Percentiles rank a stretch among this genome's conserved stretches.
Evolutionary conservation across 2,797 vertebrate species (phyloP).

Genomic region (Cyprinella venusta): DNA sequence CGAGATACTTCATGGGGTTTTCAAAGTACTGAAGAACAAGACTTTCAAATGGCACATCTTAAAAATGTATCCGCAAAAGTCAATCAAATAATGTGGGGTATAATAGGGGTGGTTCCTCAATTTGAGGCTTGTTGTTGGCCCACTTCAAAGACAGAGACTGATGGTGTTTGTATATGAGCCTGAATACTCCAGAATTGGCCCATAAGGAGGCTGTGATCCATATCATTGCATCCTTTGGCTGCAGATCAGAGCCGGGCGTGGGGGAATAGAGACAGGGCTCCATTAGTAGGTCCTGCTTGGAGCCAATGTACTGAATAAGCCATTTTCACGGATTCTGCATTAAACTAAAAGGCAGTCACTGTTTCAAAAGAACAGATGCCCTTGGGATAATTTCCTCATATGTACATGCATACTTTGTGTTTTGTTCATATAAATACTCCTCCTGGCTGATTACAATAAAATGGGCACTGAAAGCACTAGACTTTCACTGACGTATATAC

Average conservation of each 20-base stretch:
- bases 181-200: constrained; percentile 35
- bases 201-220: constrained; percentile 40
- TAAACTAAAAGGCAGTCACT: constrained; percentile 48
- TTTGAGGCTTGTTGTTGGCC: not conserved
- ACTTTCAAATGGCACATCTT: not conserved
- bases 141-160: constrained; percentile 39
- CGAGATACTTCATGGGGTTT: not conserved
- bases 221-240: constrained; percentile 42
- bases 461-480: not conserved
- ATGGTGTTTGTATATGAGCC: constrained; percentile 39
- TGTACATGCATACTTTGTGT: not conserved
- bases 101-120: not conserved
- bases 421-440: constrained; percentile 6
- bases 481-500: not conserved
- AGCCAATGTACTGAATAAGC: constrained; percentile 54
- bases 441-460: constrained; percentile 11
- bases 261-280: constrained; percentile 15
- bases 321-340: constrained; percentile 47
- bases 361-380: constrained; percentile 24
- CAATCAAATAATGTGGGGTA: not conserved
- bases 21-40: not conserved
- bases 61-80: not conserved
- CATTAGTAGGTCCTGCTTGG: constrained; percentile 28
- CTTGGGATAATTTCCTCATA: constrained; percentile 20
- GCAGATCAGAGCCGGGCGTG: constrained; percentile 13